These are phyloP conservation scores for Scaeva pyrastri DNA, from an alignment of 2,888 invertebrate species.

Conservation along the genomic window DNA sequence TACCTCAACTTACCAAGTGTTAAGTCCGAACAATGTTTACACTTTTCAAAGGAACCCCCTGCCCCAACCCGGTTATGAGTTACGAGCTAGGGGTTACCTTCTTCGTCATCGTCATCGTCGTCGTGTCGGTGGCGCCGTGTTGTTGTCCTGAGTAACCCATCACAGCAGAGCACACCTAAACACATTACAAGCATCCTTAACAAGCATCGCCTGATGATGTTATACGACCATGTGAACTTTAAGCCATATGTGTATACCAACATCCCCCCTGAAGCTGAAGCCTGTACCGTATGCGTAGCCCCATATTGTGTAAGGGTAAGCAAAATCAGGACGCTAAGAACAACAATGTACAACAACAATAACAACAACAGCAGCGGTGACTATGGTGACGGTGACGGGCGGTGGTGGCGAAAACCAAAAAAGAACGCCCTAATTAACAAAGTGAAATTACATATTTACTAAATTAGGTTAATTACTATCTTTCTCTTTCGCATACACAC, in stretches of 20 bases:
- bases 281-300: not conserved
- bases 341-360: not conserved
- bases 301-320: constrained; percentile 13
- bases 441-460: constrained; percentile 71
- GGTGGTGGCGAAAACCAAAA: constrained; percentile 12
- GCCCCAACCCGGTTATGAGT: not conserved
- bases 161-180: constrained; percentile 50
- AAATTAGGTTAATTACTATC: constrained; percentile 76
- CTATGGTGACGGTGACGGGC: no score
- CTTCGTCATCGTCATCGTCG: not conserved
- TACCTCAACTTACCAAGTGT: constrained; percentile 38
- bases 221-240: constrained; percentile 18
- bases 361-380: constrained; percentile 10
- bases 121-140: not conserved
- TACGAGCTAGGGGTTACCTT: no score
- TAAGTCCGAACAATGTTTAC: constrained; percentile 55
- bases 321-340: constrained; percentile 40
- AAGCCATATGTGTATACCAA: not conserved
- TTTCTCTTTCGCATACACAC: constrained; percentile 58
- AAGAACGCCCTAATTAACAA: constrained; percentile 71
- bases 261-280: no score
- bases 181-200: constrained; percentile 62
- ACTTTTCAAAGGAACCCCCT: constrained; percentile 44
- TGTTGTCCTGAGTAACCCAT: constrained; percentile 18
- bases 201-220: constrained; percentile 49